A percentile compares a stretch with the other conserved stretches of the same genome.
These are phyloP conservation scores for Rallus crepitans DNA, from an alignment of 2,797 vertebrate species.

Conservation along the genomic window DNA sequence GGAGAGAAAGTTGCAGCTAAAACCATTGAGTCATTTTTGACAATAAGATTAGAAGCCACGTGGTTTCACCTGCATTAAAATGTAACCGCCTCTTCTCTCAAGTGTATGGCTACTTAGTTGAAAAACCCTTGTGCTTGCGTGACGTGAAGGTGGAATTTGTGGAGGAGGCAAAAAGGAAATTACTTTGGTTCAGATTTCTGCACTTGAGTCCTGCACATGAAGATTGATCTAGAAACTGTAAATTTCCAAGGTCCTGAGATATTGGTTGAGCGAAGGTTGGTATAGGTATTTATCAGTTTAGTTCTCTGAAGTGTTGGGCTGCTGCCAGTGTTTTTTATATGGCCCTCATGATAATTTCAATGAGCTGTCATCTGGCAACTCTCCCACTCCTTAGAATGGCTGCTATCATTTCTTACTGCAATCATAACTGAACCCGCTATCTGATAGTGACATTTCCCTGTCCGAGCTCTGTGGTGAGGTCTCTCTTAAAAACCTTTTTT, in stretches of 20 bases:
- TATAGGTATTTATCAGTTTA: neutral
- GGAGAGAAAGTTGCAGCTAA: neutral
- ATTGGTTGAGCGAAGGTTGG: neutral
- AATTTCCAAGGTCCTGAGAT: neutral
- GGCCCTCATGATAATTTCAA: neutral
- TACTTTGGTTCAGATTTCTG: neutral
- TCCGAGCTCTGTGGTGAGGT: neutral
- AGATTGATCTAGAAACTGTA: neutral
- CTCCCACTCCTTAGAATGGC: neutral
- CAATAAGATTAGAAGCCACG: neutral
- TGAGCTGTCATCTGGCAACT: neutral
- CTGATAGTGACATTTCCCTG: neutral
- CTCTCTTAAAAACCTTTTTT: neutral
- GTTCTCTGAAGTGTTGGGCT: neutral
- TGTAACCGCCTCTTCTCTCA: neutral
- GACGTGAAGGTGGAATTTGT: neutral
- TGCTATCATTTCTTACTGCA: neutral
- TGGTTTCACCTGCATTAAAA: neutral
- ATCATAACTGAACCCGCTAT: neutral
- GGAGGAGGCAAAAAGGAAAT: neutral
- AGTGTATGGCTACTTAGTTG: neutral
- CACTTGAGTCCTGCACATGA: neutral
- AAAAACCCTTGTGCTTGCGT: neutral
- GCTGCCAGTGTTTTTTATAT: neutral
- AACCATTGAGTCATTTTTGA: neutral